Evolutionary conservation across 2,888 invertebrate genomes (phyloP), one percentile per base, ranked within the genome.

Genomic region (Drosophila eohydei): DNA sequence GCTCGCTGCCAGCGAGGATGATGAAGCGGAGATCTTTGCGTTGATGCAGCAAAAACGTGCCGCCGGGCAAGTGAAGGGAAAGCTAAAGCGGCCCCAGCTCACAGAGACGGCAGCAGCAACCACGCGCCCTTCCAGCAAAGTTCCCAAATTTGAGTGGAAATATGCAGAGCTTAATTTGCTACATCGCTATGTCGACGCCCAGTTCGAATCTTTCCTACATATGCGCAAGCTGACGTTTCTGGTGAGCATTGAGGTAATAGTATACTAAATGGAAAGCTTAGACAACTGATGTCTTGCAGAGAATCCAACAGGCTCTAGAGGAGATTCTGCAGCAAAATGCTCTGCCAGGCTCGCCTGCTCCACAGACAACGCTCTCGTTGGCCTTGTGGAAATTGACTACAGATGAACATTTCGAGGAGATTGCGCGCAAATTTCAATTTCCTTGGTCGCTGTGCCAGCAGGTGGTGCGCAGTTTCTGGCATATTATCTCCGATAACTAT

Each of bases 371-470:
- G 4, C 85, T 92, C 4, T 91, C 92, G 0, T 74, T 92, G 16
- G 90, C 92, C 1, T 56, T 92, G 12, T 92, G 92, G 92, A 92
- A 92, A 59, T 71, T 92, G 3, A 75, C 91, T 14, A 92, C 92
- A 4, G 92, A 92, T 64, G 92, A 92, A 52, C 92, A 92, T 57
- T 92, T 92, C 38, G 92, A 92, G 54, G 91, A 92, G 63, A 92
- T 92, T 54, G 81, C 92, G 1, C 85, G 90, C 3, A 90, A 92
- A 46, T 92, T 92, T 67, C 88, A 91, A 38, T 85, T 92, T 4
- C 90, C 92, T 0, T 83, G 91, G 51, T 75, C 76, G 2, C 69
- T 90, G 26, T 92, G 92, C 58, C 90, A 91, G 63, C 77, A 82
- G 48, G 89, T 91, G 16, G 90, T 92, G 32, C 90, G 91, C 12